Percentiles rank a stretch among this genome's conserved stretches.
Conservation (phyloP, 2,113 vertebrate species). For the Hippocampus comes region DNA sequence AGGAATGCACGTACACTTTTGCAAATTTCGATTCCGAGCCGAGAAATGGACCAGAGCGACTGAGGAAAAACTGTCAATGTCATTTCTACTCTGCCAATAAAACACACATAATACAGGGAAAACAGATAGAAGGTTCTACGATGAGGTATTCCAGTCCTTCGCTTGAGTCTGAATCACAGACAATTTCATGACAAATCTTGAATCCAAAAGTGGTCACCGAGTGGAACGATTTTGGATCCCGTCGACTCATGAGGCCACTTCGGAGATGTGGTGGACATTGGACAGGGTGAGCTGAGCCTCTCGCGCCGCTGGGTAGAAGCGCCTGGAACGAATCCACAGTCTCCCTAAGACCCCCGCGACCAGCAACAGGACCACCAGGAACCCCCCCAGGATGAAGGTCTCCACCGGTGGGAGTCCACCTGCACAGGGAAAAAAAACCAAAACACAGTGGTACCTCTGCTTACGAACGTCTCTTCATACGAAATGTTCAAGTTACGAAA, state of each 20-base stretch:
- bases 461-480: too few species aligned
- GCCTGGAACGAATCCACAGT: conserved; percentile 71
- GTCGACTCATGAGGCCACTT: conserved; percentile 68
- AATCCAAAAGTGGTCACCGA: background rate
- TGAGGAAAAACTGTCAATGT: background rate
- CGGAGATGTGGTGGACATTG: conserved; percentile 74
- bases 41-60: too few species aligned
- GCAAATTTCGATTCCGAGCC: too few species aligned
- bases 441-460: too few species aligned
- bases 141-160: background rate
- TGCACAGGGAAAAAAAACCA: conserved; percentile 10
- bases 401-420: conserved; percentile 59
- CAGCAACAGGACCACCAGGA: conserved; percentile 69
- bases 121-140: background rate
- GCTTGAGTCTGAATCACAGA: background rate
- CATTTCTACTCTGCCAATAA: background rate
- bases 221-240: background rate
- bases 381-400: conserved; percentile 65
- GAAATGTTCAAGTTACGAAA: too few species aligned
- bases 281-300: conserved; percentile 73
- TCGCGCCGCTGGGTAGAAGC: conserved; percentile 63
- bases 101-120: background rate
- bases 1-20: too few species aligned
- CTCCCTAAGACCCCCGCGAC: conserved; percentile 68
- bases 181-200: background rate